Evolutionary conservation across 2,888 invertebrate species (phyloP).

Genomic region (Dione vanillae): DNA sequence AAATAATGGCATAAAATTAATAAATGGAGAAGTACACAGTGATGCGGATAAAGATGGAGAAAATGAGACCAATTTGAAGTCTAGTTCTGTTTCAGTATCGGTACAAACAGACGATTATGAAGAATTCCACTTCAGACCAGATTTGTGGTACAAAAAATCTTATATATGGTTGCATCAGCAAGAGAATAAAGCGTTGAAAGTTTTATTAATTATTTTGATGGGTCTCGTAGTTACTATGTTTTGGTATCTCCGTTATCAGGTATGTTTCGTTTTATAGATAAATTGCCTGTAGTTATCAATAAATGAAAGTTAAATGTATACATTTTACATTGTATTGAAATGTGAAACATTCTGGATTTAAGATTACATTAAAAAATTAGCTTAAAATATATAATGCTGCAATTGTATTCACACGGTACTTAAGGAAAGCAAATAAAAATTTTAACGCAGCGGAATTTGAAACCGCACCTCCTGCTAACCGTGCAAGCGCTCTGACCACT

Average conservation of each 20-base stretch:
- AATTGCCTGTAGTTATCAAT: not conserved
- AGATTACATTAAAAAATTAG: not conserved
- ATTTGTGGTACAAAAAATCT: constrained; percentile 71
- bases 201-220: constrained; percentile 87
- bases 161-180: constrained; percentile 89
- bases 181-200: constrained; percentile 89
- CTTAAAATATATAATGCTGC: too few relatives aligned
- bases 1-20: constrained; percentile 63
- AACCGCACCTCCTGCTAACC: too few relatives aligned
- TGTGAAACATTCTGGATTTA: constrained; percentile 1
- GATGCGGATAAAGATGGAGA: constrained; percentile 68
- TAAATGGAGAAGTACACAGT: constrained; percentile 72
- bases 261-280: constrained; percentile 58
- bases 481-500: too few relatives aligned
- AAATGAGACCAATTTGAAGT: constrained; percentile 75
- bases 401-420: too few relatives aligned
- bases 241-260: constrained; percentile 90
- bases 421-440: too few relatives aligned
- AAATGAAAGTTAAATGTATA: not conserved
- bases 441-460: too few relatives aligned
- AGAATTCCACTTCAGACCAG: constrained; percentile 68
- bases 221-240: constrained; percentile 89
- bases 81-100: constrained; percentile 75
- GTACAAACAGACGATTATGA: constrained; percentile 85
- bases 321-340: not conserved